Base-by-base conservation (phyloP, 2,797 vertebrate species). In the Lateolabrax maculatus region DNA sequence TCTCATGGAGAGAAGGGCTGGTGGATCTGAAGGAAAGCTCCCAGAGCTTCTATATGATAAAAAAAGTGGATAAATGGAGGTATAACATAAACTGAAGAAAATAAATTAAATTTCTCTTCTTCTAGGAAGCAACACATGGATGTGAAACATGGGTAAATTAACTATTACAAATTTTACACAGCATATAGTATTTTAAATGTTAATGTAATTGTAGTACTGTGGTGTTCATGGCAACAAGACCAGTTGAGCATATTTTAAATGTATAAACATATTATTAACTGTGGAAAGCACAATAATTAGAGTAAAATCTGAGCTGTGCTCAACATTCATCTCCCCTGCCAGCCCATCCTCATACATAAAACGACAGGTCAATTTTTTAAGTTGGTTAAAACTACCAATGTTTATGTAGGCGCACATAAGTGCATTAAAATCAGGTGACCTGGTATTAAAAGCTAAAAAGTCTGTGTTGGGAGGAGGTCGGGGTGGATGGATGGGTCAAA, bases 21-120 rank as follows among this genome's bases (percentile, higher is more conserved):
- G n/a, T 75, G 53, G 37, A 74, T 79, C 41, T 80, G 31, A 68
- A 55, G 18, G 36, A 41, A 78, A 57, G 49, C 75, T 75, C 12
- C 29, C 12, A 12, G 8, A 56, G 29, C 6, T 10, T 60, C 4
- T 29, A 41, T n/a, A 23, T 58, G 27, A 9, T 55, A 21, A 72
- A 66, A 61, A 34, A 34, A 5, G 55, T 25, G 10, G 23, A 46
- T 23, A 43, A n/a, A 46, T 43, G 6, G 9, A 58, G 31, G 23
- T 25, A 56, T 27, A 69, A 6, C 67, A 75, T 65, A 29, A 31
- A 53, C 4, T 5, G 3, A 56, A 39, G 9, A 71, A 58, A 71
- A 62, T 34, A 5, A n/a, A 12, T n/a, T 2, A 9, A 6, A 57
- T 25, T 58, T 12, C 27, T 46, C 13, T 15, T 66, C 15, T 31